Conservation (phyloP, 2,797 vertebrate genomes). For the Eulemur coronatus region DNA sequence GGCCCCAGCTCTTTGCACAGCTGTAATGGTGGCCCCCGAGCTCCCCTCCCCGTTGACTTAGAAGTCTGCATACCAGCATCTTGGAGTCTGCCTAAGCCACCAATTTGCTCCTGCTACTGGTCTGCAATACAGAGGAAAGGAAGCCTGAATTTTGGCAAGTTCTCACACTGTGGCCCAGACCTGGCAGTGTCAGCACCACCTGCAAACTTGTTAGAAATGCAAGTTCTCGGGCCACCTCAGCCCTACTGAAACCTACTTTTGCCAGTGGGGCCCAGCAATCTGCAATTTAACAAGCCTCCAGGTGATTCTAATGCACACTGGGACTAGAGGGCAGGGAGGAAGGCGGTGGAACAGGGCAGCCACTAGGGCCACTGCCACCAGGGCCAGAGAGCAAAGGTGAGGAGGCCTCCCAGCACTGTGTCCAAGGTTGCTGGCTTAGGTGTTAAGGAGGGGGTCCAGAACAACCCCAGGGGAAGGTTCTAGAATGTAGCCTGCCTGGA, state of each 20-base stretch:
- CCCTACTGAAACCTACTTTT: not conserved
- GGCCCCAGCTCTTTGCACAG: not conserved
- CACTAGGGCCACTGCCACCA: no score
- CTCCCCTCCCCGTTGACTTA: not conserved
- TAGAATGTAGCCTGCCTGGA: not conserved
- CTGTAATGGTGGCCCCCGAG: not conserved
- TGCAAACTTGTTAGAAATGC: not conserved
- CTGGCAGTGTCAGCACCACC: not conserved
- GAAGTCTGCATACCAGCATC: not conserved
- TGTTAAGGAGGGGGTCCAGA: not conserved
- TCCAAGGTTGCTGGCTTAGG: not conserved
- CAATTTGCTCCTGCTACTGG: not conserved
- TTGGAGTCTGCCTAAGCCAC: not conserved
- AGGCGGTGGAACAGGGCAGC: not conserved
- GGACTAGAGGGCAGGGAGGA: not conserved
- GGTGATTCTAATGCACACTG: rapidly evolving
- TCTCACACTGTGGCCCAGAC: not conserved
- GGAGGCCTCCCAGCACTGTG: not conserved
- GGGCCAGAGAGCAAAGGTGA: not conserved
- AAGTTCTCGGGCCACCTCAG: not conserved
- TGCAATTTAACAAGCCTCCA: not conserved
- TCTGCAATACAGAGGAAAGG: not conserved
- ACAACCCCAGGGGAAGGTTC: not conserved
- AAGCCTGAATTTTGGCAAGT: not conserved
- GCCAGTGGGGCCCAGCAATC: no score